Base-by-base conservation (phyloP, 1,140 invertebrate genomes). In the Archivesica marissinica region DNA sequence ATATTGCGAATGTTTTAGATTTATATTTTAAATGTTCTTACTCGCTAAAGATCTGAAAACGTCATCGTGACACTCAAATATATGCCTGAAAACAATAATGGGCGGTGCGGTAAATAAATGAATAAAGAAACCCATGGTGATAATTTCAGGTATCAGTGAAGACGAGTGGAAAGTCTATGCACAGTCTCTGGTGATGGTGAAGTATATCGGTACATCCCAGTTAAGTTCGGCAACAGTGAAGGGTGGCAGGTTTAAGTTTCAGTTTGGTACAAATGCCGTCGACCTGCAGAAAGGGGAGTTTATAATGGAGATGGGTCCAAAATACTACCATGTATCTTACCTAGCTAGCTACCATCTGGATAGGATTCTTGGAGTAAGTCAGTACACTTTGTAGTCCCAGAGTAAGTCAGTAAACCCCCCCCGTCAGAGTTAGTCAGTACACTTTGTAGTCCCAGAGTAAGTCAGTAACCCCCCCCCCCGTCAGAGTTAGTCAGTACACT, bases 281-380 rank as follows among this genome's bases (percentile, higher is more conserved):
- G 78, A 44, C 6, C 56, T 88, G n/a, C 85, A 64, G 56, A 87
- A 78, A 23, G 90, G 86, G 15, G 61, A 89, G 11, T 92, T 91
- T 61, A 64, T 91, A 72, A 81, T 87, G 2, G 90, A 92, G 81
- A 76, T 87, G 25, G 91, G 91, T 15, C 86, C 87, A 1, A 56
- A 76, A 11, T 86, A 87, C 28, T 89, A 86, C 52, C 90, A 93
- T 82, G 52, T 89, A 15, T 88, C 88, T 15, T 85, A 89, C 50
- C 68, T 90, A 17, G 41, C 90, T 1, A 68, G 87, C 0, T 92
- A 91, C 72, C 86, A 90, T 25, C 74, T 92, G 23, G 92, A 93
- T 74, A 87, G 92, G 25, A 54, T 93, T 0, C 80, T 93, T 28
- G 92, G 92, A 86, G 92, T 93, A 88, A 85, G 91, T 85, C 25